Conservation (phyloP, 2,888 invertebrate species). For the Melipona beecheii region DNA sequence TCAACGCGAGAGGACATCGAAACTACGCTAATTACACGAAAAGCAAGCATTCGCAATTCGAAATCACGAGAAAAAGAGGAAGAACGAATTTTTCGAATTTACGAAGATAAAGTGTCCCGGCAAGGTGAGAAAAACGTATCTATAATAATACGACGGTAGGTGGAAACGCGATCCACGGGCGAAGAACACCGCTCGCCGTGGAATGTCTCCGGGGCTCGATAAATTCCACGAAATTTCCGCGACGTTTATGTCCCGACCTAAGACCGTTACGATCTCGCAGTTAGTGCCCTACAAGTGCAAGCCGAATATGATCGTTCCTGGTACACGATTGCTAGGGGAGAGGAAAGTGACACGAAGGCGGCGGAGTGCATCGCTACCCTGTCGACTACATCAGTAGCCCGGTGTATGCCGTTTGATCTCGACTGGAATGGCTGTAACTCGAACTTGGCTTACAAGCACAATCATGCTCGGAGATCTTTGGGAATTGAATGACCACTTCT, state of each 20-base stretch:
- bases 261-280: constrained; percentile 23
- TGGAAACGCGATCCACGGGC: neutral
- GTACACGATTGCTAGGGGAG: neutral
- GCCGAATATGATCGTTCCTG: constrained; percentile 33
- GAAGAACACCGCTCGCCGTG: neutral
- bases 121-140: constrained; percentile 1
- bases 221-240: constrained; percentile 32
- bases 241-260: constrained; percentile 18
- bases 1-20: too few relatives aligned
- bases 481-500: constrained; percentile 64
- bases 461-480: constrained; percentile 62
- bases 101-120: neutral
- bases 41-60: constrained; percentile 16
- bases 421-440: constrained; percentile 41
- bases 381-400: constrained; percentile 20
- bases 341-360: neutral
- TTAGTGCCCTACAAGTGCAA: constrained; percentile 4
- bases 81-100: neutral
- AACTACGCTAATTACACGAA: constrained; percentile 34
- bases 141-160: neutral
- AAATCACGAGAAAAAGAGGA: neutral
- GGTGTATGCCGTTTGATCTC: constrained; percentile 34
- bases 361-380: neutral
- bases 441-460: constrained; percentile 62
- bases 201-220: constrained; percentile 23